Evolutionary conservation across 53 echinoderm and acorn worm species (phyloP), one percentile per base, ranked within the genome.

Genomic region (Temnopleurus reevesii): DNA sequence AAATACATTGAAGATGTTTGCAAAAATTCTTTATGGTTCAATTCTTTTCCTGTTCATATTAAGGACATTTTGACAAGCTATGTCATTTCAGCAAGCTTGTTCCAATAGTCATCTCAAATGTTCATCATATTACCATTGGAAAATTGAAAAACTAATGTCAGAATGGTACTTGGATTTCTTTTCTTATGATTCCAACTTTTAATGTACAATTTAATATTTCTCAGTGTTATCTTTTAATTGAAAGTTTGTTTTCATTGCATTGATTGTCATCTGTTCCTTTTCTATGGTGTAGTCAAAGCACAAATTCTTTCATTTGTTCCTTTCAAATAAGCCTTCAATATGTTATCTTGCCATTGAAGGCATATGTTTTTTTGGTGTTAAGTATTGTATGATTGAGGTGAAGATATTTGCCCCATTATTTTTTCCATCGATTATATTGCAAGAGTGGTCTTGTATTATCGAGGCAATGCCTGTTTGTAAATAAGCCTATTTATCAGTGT

Each of bases 401-500:
- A 46, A 4, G 12, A 29, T 27, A 2, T 26, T 47, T 13, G 29
- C 79, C 51, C 26, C 43, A 21, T 8, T 55, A 18, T 33, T 55
- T 83, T 28, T 55, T 83, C 18, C 28, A 80, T 29, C 19, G 13
- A 83, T 12, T 83, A 30, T 83, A 31, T 53, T 55, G 21, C 83
- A 83, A 83, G 83, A 54, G 83, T 83, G 83, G 83, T 83, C 83
- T 83, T 83, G 83, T 83, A 83, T 35, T n/a, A 46, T 54, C 29
- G 46, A 86, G 86, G 86, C 86, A 46, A 86, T 59, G 61, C 86
- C 86, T 86, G 61, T 59, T 8, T 87, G 88, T 87, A 87, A 47
- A 87, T 87, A 66, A 33, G 86, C 61, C 44, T 86, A 86, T 86
- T 86, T 87, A 87, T 87, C 49, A 45, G 9, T 66, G 88, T 86